Base-by-base conservation (phyloP, 2,113 vertebrate genomes). In the Ursus arctos region DNA sequence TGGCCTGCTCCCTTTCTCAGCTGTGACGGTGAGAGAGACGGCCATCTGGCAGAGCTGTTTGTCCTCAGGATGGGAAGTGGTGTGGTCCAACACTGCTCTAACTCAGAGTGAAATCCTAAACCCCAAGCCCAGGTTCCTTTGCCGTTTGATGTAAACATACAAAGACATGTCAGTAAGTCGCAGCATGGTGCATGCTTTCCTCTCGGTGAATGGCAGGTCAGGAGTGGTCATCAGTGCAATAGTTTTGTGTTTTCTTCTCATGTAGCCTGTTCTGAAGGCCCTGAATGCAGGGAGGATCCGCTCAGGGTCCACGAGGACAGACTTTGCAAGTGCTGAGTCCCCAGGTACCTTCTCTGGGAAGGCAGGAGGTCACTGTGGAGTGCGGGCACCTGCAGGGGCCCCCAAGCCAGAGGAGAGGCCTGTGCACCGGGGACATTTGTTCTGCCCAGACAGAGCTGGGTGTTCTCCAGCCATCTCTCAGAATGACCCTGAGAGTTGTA, bases 241-340 rank as follows among this genome's bases (percentile, higher is more conserved):
- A 26, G 6, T 13, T 31, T 26, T 63, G 26, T 26, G 2, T 63
- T 31, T 40, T 19, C 18, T 33, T 49, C 2, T 22, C 2, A 7
- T 2, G 21, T 7, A 19, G 59, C 74, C 1, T 15, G 28, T 31
- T 67, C 13, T 8, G 33, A 53, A 19, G 61, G 36, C 10, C 61
- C 24, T 19, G 14, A 22, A 24, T 31, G 11, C 82, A n/a, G 2
- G 61, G 21, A 26, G 26, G 22, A 31, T 33, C 65, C 24, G 0
- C 13, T 10, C 18, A 11, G 31, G n/a, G 63, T 18, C 4, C 18
- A 0, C 0, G 1, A 2, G 24, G 31, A 51, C 4, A 4, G 24
- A 11, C 31, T 7, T n/a, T 8, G 65, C 65, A 16, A 31, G 31
- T 13, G 31, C 22, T 8, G 8, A 3, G 2, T 59, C 57, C 22